A percentile compares a stretch with the other conserved stretches of the same genome.
These are phyloP conservation scores for Toxotes jaculatrix DNA, from an alignment of 2,113 vertebrate species.

Conservation along the genomic window DNA sequence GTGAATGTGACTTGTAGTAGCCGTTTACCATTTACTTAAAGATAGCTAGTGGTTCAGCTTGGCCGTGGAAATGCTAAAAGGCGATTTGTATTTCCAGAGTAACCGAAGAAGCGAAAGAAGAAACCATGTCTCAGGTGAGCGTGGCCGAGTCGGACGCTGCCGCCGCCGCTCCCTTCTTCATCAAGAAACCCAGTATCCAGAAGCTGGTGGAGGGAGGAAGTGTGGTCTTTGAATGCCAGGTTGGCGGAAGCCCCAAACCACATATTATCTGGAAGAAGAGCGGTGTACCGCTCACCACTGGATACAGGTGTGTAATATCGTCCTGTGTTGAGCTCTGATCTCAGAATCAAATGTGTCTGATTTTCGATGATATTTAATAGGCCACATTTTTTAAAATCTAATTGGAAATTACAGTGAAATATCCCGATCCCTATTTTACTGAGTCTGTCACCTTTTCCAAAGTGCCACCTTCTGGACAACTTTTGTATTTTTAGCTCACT, in stretches of 20 bases:
- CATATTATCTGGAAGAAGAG: slow-evolving; percentile 97
- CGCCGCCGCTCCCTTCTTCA: slow-evolving; percentile 89
- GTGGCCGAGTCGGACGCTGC: slow-evolving; percentile 71
- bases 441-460: neutral
- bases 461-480: neutral
- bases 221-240: slow-evolving; percentile 93
- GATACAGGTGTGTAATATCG: slow-evolving; percentile 90
- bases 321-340: neutral
- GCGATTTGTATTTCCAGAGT: slow-evolving; percentile 76
- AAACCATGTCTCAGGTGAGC: slow-evolving; percentile 86
- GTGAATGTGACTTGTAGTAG: too few relatives aligned
- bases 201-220: slow-evolving; percentile 94
- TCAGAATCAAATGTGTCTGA: neutral
- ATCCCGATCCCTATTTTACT: neutral
- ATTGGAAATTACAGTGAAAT: neutral
- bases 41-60: neutral
- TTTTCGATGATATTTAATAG: neutral
- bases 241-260: slow-evolving; percentile 94
- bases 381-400: too few relatives aligned
- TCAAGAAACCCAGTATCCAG: slow-evolving; percentile 89
- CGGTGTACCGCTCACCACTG: slow-evolving; percentile 92
- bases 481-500: neutral
- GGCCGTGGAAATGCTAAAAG: neutral
- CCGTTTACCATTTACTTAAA: neutral
- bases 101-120: slow-evolving; percentile 85